Percentiles rank a stretch among this genome's conserved stretches.
phyloP scores from a whole-genome alignment of 2,797 vertebrate genomes.

The Mionectes olivaceus region DNA sequence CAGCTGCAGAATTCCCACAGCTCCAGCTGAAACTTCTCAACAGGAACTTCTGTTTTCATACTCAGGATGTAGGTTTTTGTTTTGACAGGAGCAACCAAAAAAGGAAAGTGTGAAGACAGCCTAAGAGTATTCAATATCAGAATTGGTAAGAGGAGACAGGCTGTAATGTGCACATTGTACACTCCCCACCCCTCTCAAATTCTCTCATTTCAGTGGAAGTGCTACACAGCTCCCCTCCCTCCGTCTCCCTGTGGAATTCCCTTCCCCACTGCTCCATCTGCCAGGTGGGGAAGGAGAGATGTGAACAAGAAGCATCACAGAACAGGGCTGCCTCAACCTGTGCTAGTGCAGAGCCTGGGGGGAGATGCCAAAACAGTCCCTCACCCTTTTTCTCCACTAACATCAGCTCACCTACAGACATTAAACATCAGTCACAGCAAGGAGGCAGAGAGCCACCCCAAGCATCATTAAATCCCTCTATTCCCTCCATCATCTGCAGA shows the following conservation, averaged over 20 bases:
- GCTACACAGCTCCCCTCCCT: background rate
- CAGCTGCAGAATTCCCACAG: background rate
- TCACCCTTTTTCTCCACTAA: background rate
- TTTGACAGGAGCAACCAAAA: constrained; percentile 42
- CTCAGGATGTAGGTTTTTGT: constrained; percentile 1
- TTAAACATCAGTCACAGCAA: background rate
- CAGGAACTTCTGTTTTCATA: constrained; percentile 38
- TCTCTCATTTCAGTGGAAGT: background rate
- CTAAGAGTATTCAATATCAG: background rate
- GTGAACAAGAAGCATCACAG: accelerated
- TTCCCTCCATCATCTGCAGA: background rate
- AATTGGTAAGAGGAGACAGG: background rate
- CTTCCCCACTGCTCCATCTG: background rate
- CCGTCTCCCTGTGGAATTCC: background rate
- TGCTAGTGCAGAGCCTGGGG: background rate
- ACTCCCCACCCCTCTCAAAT: background rate
- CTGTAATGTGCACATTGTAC: background rate
- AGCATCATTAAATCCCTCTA: background rate
- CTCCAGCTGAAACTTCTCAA: constrained; percentile 46
- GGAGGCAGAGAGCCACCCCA: background rate
- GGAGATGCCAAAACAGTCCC: background rate
- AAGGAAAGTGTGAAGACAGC: constrained; percentile 23
- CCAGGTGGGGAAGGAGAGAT: background rate
- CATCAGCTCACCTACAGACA: background rate
- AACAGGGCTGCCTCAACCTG: background rate